Conservation (phyloP, 1,140 invertebrate genomes). For the Onthophagus taurus region DNA sequence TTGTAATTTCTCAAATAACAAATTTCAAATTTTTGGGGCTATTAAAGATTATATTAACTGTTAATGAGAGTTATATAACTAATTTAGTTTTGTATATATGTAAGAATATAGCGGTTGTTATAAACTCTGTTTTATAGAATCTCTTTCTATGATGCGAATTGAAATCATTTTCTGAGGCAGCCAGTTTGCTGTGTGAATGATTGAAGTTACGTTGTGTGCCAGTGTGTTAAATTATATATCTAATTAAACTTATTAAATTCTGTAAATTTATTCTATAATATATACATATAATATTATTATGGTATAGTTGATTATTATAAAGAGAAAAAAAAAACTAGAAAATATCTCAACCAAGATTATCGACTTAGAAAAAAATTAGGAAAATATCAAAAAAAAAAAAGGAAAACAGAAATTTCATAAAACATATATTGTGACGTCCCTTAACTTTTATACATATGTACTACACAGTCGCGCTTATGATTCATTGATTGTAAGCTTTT, state of each 20-base stretch:
- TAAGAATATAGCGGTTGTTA: too few relatives aligned
- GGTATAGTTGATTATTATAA: conserved; percentile 32
- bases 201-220: conserved; percentile 28
- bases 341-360: conserved; percentile 34
- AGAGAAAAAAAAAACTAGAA: too few relatives aligned
- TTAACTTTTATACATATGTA: conserved; percentile 35
- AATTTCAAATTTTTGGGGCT: too few relatives aligned
- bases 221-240: conserved; percentile 32
- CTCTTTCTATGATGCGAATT: too few relatives aligned
- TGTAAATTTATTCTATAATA: conserved; percentile 38
- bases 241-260: conserved; percentile 33
- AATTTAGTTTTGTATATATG: too few relatives aligned
- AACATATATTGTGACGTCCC: conserved; percentile 27
- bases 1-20: too few relatives aligned
- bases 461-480: conserved; percentile 11
- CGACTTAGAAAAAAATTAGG: conserved; percentile 25
- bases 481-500: conserved; percentile 11
- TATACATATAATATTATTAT: conserved; percentile 36
- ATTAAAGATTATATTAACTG: too few relatives aligned
- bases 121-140: too few relatives aligned
- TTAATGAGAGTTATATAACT: too few relatives aligned
- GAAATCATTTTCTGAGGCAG: conserved; percentile 10
- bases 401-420: conserved; percentile 24
- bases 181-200: conserved; percentile 9
- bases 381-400: conserved; percentile 30